Base-by-base conservation (phyloP, 2,797 vertebrate species). In the Malurus leucopterus region DNA sequence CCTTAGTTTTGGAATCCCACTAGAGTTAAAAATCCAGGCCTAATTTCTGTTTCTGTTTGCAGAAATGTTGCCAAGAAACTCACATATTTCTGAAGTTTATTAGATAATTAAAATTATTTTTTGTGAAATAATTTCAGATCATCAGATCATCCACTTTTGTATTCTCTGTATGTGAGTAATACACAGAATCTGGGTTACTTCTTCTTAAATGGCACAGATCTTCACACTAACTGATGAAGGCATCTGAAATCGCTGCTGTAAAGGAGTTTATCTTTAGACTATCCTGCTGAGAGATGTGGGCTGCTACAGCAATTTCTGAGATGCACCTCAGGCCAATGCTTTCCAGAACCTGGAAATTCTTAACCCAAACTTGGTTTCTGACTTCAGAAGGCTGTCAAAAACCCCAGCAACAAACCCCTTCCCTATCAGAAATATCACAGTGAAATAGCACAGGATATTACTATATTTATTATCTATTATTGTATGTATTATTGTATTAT, bases 41-140 rank as follows among this genome's bases (percentile, higher is more conserved):
- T 91, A 90, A 88, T 93, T 91, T 93, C 72, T 84, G 74, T 79
- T 92, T 92, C 62, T 92, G 27, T 91, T 90, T 93, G 78, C 84
- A 92, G 90, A 91, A 86, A 34, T 47, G 15, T 44, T 89, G 71
- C 32, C 19, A 57, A 64, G 68, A 75, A 92, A 67, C 41, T 84
- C 4, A 1, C 16, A 73, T 68, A 68, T 89, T 88, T 95, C 84
- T 91, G 83, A 89, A 76, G 58, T 88, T 94, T 85, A 58, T 74
- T 61, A 72, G 38, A 76, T 74, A 86, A 93, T 95, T 92, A 90
- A 73, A 91, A 76, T 19, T 79, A 7, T 54, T 65, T 57, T 88
- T 40, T 65, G 30, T 82, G 41, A 95, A 91, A 86, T 71, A 86
- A 76, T 69, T 91, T 91, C 51, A 54, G 62, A 73, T 94, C 88